These are phyloP conservation scores for Apoderus coryli DNA, from an alignment of 2,888 invertebrate species.

Conservation along the genomic window DNA sequence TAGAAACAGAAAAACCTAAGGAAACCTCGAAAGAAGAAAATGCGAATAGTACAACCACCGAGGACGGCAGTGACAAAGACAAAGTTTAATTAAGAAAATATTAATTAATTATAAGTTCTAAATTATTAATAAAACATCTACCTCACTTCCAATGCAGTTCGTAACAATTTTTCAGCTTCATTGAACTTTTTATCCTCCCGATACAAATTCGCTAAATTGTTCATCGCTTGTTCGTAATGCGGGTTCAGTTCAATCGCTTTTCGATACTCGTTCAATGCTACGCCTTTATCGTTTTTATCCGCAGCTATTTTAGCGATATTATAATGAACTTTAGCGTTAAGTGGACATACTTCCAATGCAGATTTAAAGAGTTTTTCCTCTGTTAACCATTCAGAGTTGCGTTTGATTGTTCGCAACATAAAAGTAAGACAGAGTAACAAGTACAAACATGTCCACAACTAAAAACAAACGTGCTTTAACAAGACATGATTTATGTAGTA, in stretches of 20 bases:
- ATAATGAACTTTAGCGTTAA: constrained; percentile 88
- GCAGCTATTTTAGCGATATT: constrained; percentile 84
- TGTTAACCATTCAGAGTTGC: constrained; percentile 66
- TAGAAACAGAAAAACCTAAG: no score
- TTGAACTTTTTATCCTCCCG: constrained; percentile 50
- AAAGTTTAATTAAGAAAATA: no score
- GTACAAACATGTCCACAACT: constrained; percentile 25
- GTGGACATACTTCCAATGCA: constrained; percentile 76
- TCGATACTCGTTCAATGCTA: constrained; percentile 67
- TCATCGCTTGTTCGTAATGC: constrained; percentile 82
- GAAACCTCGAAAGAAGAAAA: no score
- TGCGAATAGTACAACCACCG: no score
- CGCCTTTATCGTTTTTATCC: constrained; percentile 49
- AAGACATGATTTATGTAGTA: no score
- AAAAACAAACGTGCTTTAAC: no score
- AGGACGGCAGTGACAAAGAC: no score
- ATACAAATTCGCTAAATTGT: constrained; percentile 78
- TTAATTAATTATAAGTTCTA: no score
- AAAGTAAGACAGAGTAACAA: constrained; percentile 26
- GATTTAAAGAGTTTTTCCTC: constrained; percentile 68
- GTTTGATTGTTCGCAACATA: constrained; percentile 37
- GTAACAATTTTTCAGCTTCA: constrained; percentile 62
- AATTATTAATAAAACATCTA: constrained; percentile 31
- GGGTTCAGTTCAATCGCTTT: constrained; percentile 46
- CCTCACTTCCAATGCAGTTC: constrained; percentile 58